These are phyloP conservation scores for Creontiades dilutus DNA, from an alignment of 2,888 invertebrate species.

Conservation along the genomic window DNA sequence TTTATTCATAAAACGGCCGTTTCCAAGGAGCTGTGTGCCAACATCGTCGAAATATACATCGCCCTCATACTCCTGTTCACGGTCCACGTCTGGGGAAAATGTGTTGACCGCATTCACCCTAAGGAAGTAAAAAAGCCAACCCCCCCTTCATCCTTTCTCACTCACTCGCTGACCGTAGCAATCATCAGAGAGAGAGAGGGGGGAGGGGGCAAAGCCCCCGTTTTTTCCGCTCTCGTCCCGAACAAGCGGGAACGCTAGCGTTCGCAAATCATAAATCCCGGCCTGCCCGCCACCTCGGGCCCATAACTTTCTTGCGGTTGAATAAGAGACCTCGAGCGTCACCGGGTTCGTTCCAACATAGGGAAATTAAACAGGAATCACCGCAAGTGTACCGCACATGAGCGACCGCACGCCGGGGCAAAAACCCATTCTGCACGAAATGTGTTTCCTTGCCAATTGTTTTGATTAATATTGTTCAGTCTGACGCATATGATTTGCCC, in stretches of 20 bases:
- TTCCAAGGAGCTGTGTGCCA: no score
- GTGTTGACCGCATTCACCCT: neutral
- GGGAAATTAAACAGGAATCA: neutral
- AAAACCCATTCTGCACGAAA: no score
- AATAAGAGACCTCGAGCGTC: neutral
- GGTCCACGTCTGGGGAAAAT: neutral
- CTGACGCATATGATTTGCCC: no score
- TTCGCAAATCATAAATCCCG: constrained; percentile 19
- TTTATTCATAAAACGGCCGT: no score
- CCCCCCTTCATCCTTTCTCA: neutral
- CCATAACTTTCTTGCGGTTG: constrained; percentile 20
- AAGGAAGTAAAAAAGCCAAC: neutral
- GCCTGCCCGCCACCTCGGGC: neutral
- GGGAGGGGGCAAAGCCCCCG: no score
- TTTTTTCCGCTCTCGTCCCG: neutral
- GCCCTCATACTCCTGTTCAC: no score
- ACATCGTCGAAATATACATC: no score
- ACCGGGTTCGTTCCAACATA: neutral
- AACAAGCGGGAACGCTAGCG: neutral
- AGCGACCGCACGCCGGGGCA: neutral
- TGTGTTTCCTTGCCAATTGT: no score
- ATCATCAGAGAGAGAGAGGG: no score
- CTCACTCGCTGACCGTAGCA: neutral
- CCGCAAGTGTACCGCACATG: neutral
- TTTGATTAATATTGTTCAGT: no score